Percentiles rank a stretch among this genome's conserved stretches.
Conservation (phyloP, 2,888 invertebrate species). For the Zhuqinia jingwanae region DNA sequence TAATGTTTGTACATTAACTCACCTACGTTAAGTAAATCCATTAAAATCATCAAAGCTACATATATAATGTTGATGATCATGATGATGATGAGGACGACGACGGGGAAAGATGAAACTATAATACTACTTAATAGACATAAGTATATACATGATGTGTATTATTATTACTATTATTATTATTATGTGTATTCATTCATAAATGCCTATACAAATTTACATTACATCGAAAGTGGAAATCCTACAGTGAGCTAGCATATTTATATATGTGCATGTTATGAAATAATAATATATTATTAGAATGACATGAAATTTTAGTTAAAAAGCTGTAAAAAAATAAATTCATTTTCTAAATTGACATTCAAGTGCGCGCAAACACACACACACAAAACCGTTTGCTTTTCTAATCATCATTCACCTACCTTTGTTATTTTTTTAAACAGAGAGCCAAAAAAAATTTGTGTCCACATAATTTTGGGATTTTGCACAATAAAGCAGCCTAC, state of each 20-base stretch:
- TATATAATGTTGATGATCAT: conserved; percentile 5
- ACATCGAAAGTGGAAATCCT: background rate
- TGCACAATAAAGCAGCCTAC: background rate
- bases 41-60: conserved; percentile 53
- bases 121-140: background rate
- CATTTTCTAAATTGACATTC: conserved; percentile 2
- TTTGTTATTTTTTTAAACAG: background rate
- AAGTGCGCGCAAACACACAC: background rate
- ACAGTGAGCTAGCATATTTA: background rate
- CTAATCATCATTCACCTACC: background rate
- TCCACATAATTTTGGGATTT: background rate
- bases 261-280: too few relatives aligned
- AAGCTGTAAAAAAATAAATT: background rate
- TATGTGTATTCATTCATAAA: background rate
- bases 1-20: conserved; percentile 40
- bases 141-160: background rate
- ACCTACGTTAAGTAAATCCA: conserved; percentile 50
- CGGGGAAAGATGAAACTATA: background rate
- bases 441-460: background rate
- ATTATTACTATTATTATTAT: too few relatives aligned
- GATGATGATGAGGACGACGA: background rate
- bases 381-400: background rate
- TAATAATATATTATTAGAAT: background rate
- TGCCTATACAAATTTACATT: background rate
- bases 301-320: background rate